A percentile compares a stretch with the other conserved stretches of the same genome.
Evolutionary conservation across 37 sponge, comb jelly and placozoan species (phyloP).

Genomic region (Theonella swinhoei): DNA sequence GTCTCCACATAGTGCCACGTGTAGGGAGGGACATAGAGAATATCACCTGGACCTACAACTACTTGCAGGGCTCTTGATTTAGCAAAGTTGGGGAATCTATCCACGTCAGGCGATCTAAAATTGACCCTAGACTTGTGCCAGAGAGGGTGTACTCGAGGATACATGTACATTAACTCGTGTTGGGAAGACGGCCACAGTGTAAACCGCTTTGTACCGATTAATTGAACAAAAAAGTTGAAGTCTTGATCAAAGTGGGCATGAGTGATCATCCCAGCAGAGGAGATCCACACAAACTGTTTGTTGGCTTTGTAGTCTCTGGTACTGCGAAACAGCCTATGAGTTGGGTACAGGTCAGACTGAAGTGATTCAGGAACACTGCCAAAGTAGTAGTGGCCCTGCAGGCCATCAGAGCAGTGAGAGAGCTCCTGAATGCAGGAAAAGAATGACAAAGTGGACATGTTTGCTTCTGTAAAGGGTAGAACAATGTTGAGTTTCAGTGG

Average conservation of each 20-base stretch:
- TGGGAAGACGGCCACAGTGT: slow-evolving; percentile 82
- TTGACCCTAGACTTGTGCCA: slow-evolving; percentile 94
- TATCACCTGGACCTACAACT: slow-evolving; percentile 77
- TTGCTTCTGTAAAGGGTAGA: slow-evolving; percentile 59
- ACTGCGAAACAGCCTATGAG: slow-evolving; percentile 54
- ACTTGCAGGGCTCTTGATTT: slow-evolving; percentile 72
- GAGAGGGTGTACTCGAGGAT: slow-evolving; percentile 89
- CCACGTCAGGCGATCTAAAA: slow-evolving; percentile 52
- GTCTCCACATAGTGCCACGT: slow-evolving; percentile 95
- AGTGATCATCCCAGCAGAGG: slow-evolving; percentile 89
- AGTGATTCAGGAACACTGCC: slow-evolving; percentile 52
- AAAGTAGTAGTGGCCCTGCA: slow-evolving; percentile 86
- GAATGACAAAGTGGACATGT: slow-evolving; percentile 70
- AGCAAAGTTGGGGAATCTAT: slow-evolving; percentile 62
- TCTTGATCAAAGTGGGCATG: slow-evolving; percentile 93
- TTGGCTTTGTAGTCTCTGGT: slow-evolving; percentile 43
- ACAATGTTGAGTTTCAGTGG: slow-evolving; percentile 79
- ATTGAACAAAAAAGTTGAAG: slow-evolving; percentile 87
- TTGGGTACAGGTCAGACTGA: slow-evolving; percentile 49
- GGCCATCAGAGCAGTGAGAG: slow-evolving; percentile 43
- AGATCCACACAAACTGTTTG: slow-evolving; percentile 90
- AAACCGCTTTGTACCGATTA: slow-evolving; percentile 81
- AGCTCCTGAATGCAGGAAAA: slow-evolving; percentile 51
- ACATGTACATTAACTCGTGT: slow-evolving; percentile 78
- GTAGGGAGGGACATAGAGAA: slow-evolving; percentile 89